Conservation (phyloP, 2,888 invertebrate species). For the Ennomos fuscantarius region DNA sequence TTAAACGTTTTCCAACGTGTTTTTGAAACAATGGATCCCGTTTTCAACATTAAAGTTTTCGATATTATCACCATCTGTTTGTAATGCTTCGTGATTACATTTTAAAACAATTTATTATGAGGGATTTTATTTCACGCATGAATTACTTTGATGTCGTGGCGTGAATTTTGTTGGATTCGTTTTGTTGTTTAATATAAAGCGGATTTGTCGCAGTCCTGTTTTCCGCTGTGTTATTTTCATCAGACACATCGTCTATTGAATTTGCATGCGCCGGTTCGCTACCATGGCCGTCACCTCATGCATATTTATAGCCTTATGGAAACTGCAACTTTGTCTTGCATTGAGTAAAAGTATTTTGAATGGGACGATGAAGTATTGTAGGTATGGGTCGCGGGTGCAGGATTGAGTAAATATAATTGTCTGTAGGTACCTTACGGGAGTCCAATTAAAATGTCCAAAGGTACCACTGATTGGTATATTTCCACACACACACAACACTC, state of each 20-base stretch:
- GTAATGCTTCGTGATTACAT: conserved; percentile 31
- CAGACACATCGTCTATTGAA: conserved; percentile 67
- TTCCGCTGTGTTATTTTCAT: conserved; percentile 67
- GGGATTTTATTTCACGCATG: conserved; percentile 26
- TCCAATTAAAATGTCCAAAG: too few species aligned
- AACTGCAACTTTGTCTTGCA: conserved; percentile 70
- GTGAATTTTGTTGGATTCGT: conserved; percentile 41
- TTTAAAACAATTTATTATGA: conserved; percentile 33
- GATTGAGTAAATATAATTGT: too few species aligned
- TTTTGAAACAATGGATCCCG: conserved; percentile 24
- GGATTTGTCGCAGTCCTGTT: conserved; percentile 62
- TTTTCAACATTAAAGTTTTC: conserved; percentile 32
- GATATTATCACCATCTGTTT: conserved; percentile 34
- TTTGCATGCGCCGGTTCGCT: conserved; percentile 68
- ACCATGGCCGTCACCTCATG: conserved; percentile 66
- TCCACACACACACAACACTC: too few species aligned
- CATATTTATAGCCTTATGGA: conserved; percentile 79
- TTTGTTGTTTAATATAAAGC: conserved; percentile 59
- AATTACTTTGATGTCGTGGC: conserved; percentile 22
- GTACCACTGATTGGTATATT: too few species aligned
- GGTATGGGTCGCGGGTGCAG: too few species aligned
- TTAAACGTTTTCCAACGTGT: conserved; percentile 18
- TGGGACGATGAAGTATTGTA: conserved; percentile 41
- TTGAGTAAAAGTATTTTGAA: conserved; percentile 68
- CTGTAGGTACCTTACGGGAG: too few species aligned